Evolutionary conservation across 1,140 invertebrate species (phyloP), one percentile per base, ranked within the genome.

Genomic region (Caenorhabditis latens): DNA sequence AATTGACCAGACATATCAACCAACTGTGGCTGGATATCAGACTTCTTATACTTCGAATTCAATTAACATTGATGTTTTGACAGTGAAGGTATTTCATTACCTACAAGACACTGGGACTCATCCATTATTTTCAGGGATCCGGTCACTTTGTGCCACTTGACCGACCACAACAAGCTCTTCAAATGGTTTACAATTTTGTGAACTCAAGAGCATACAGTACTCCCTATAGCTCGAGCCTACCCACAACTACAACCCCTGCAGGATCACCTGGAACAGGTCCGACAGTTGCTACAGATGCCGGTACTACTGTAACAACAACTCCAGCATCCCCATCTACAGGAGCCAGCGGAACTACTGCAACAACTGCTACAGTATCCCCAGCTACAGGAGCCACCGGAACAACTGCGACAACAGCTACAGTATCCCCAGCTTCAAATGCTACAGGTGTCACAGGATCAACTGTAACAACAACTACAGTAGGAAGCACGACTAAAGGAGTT

Each of bases 91-190:
- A 53, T 50, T 9, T 11, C 14, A 55, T 85, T 58, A 13, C 53
- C 40, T 19, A 40, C 3, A 40, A 19, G 19, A 4, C 14, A 46
- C 13, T 61, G 5, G 8, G 43, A 63, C 40, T 4, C 21, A 84
- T n/a, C 8, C 48, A 24, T 13, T 75, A 7, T 46, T 71, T 79
- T 24, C n/a, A 93, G 91, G 94, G 94, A 24, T 92, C 94, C 86
- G 94, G 94, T 84, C 94, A 94, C 91, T 94, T 94, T 93, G 94
- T 94, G 2, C 94, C 94, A 3, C 91, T 92, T 86, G 94, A 94
- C 90, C 93, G 93, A 88, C 93, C 94, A 71, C 89, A 88, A 11
- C 92, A 90, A 83, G 57, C 79, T 32, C 86, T 86, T 42, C 86
- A 86, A 32, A 83, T 86, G 86, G 65, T 86, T 19, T 83, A 86